Conservation (phyloP, 2,113 vertebrate genomes). For the Piprites chloris region DNA sequence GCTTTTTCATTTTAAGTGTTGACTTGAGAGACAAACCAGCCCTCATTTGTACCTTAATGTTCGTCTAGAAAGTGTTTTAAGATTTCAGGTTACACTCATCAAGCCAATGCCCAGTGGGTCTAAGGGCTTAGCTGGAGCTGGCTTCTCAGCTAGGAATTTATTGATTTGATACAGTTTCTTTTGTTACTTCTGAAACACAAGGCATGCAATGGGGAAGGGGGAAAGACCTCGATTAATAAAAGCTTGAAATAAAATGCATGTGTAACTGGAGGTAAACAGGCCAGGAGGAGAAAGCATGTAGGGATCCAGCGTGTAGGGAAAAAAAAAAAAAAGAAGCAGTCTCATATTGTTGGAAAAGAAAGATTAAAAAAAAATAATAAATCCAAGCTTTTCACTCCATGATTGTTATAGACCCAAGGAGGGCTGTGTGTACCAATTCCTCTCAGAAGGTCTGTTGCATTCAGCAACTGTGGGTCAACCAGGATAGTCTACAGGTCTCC, state of each 20-base stretch:
- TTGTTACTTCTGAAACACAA: constrained; percentile 67
- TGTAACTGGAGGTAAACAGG: constrained; percentile 20
- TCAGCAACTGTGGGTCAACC: background rate
- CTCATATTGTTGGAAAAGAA: background rate
- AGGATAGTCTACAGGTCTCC: background rate
- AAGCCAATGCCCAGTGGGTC: constrained; percentile 58
- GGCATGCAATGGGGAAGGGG: background rate
- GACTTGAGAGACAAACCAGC: constrained; percentile 70
- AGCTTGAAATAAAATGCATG: constrained; percentile 66
- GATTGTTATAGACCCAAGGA: background rate
- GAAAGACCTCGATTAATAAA: constrained; percentile 58
- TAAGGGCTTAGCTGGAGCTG: constrained; percentile 40
- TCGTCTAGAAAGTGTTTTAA: constrained; percentile 62
- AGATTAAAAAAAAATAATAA: background rate
- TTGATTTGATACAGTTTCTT: constrained; percentile 74
- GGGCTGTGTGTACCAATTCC: accelerated
- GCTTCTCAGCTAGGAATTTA: constrained; percentile 61
- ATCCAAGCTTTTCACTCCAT: background rate
- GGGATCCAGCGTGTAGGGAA: background rate
- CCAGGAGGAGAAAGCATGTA: background rate
- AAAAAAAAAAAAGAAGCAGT: background rate
- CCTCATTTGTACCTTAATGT: constrained; percentile 57
- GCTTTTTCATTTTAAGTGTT: constrained; percentile 68
- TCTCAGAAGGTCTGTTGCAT: background rate
- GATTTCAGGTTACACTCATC: constrained; percentile 68